Base-by-base conservation (phyloP, 2,113 vertebrate species). In the Oreocharis arfaki region DNA sequence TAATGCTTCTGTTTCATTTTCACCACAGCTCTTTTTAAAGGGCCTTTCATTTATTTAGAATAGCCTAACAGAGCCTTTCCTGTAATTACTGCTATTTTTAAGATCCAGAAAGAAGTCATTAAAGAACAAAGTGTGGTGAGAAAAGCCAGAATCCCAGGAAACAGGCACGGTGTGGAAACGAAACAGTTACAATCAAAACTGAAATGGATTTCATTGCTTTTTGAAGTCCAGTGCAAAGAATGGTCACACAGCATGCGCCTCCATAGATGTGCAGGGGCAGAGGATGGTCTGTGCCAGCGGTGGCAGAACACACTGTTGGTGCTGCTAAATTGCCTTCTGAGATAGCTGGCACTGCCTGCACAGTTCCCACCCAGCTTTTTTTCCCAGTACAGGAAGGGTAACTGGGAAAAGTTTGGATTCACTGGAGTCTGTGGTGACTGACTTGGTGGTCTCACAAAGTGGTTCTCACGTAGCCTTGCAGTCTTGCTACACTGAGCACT, bases 81-180 rank as follows among this genome's bases (percentile, higher is more conserved):
- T 57, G 27, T 65, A 79, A 79, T 79, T 57, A 59, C 11, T 49
- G 24, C 17, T 68, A 32, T 55, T 85, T 93, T 77, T 52, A 80
- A 70, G 39, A 75, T 55, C 63, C 57, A 92, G 50, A 55, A 77
- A 87, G 61, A 94, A 82, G 42, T 53, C 39, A 71, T 69, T 91
- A 77, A 91, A 78, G 44, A 82, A 52, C 52, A 60, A 88, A 80
- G 20, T 46, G 22, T 35, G 2, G 3, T 12, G 53, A 94, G 63
- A 74, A 85, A 70, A 84, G 13, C 13, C 60, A 74, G 44, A 74
- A 49, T 81, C 32, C 47, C 47, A 74, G 47, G n/a, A 75, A 90
- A 52, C 19, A 80, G 22, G 30, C 9, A 42, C 16, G 39, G 27
- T 14, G 33, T 81, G 75, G n/a, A 67, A 94, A 91, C 27, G 18